phyloP scores from a whole-genome alignment of 2,797 vertebrate genomes.

The Phoxinus dragarum region DNA sequence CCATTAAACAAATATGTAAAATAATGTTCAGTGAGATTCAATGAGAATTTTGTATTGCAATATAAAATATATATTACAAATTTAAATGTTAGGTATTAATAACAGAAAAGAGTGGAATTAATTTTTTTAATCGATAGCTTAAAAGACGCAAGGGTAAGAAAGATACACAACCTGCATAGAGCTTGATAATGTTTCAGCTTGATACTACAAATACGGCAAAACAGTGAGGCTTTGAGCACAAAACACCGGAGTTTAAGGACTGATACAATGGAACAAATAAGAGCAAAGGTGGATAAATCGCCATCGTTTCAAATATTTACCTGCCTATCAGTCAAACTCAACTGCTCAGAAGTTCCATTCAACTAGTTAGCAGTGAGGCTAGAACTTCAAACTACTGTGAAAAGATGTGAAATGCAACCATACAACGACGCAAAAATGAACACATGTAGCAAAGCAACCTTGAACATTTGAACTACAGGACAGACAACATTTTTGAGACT shows the following conservation, averaged over 20 bases:
- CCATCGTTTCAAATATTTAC: background rate
- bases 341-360: background rate
- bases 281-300: background rate
- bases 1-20: background rate
- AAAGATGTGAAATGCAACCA: background rate
- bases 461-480: background rate
- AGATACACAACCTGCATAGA: background rate
- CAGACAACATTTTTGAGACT: too few species aligned
- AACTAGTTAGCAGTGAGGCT: conserved; percentile 11
- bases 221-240: background rate
- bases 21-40: background rate
- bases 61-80: too few species aligned
- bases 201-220: background rate
- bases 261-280: background rate
- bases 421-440: background rate
- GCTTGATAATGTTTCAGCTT: background rate
- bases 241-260: background rate
- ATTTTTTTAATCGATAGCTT: too few species aligned
- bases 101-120: too few species aligned
- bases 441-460: background rate
- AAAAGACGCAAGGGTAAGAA: background rate
- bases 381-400: background rate
- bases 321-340: background rate
- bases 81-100: too few species aligned
- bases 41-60: background rate